These are phyloP conservation scores for Borostomias antarcticus DNA, from an alignment of 2,797 vertebrate genomes.

Conservation along the genomic window DNA sequence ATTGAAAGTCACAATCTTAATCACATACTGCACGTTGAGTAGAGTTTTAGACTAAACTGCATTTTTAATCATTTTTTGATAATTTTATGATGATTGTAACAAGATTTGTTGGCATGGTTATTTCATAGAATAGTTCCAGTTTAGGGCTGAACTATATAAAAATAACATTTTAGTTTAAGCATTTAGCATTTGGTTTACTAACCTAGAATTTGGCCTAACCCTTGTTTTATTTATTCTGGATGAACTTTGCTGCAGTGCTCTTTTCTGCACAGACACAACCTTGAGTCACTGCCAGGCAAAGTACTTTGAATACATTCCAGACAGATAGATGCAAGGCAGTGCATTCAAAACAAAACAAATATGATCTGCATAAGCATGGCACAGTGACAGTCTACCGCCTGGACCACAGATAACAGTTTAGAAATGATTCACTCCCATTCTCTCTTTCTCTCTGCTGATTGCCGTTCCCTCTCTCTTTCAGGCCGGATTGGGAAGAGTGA, in stretches of 20 bases:
- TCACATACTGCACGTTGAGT: no score
- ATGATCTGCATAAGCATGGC: no score
- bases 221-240: not conserved
- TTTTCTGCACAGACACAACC: not conserved
- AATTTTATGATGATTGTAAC: no score
- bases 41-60: no score
- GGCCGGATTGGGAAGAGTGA: slow-evolving; percentile 81
- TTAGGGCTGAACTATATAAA: no score
- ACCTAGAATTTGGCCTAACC: not conserved
- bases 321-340: not conserved
- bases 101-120: not conserved
- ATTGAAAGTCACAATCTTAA: not conserved
- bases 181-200: not conserved
- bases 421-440: not conserved
- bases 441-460: not conserved
- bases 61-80: slow-evolving; percentile 3
- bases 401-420: no score
- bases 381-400: no score
- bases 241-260: no score
- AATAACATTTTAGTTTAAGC: no score
- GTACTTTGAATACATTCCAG: slow-evolving; percentile 3
- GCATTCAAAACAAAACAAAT: no score
- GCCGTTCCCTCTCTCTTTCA: slow-evolving; percentile 37
- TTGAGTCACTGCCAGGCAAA: not conserved
- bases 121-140: not conserved